A percentile compares a stretch with the other conserved stretches of the same genome.
phyloP scores from a whole-genome alignment of 2,888 invertebrate genomes.

The Campoletis raptor region DNA sequence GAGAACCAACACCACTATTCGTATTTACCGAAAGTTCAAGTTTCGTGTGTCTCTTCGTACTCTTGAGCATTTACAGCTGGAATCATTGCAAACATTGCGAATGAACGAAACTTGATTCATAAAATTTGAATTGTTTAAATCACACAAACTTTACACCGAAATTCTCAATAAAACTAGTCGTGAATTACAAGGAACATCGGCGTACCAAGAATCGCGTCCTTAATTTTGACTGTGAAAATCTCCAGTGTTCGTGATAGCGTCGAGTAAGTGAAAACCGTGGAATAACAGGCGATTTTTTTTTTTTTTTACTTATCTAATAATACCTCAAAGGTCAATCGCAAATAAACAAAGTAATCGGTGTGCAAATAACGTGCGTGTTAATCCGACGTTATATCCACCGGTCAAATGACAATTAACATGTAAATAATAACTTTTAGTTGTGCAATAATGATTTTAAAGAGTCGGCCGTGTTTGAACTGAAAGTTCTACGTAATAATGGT shows the following conservation, averaged over 20 bases:
- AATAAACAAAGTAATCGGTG: slow-evolving; percentile 5
- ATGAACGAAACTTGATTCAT: slow-evolving; percentile 27
- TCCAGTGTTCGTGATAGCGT: not conserved
- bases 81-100: slow-evolving; percentile 26
- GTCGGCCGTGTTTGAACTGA: slow-evolving; percentile 15
- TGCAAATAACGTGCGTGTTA: not conserved
- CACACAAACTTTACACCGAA: not conserved
- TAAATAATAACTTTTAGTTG: slow-evolving; percentile 9
- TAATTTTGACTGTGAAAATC: not conserved
- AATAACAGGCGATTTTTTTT: not conserved
- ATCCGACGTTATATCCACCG: slow-evolving; percentile 27
- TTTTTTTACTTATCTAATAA: not conserved
- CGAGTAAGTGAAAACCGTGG: not conserved
- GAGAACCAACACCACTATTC: slow-evolving; percentile 14
- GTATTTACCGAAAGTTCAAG: slow-evolving; percentile 54
- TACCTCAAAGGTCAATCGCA: not conserved
- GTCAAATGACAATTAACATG: slow-evolving; percentile 22
- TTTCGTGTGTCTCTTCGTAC: slow-evolving; percentile 47
- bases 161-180: not conserved
- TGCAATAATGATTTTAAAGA: slow-evolving; percentile 35
- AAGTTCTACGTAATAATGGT: slow-evolving; percentile 55
- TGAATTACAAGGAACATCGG: not conserved
- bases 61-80: slow-evolving; percentile 6
- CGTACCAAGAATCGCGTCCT: not conserved
- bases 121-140: not conserved